phyloP scores from a whole-genome alignment of 2,888 invertebrate genomes.

The Rhamnusium bicolor region DNA sequence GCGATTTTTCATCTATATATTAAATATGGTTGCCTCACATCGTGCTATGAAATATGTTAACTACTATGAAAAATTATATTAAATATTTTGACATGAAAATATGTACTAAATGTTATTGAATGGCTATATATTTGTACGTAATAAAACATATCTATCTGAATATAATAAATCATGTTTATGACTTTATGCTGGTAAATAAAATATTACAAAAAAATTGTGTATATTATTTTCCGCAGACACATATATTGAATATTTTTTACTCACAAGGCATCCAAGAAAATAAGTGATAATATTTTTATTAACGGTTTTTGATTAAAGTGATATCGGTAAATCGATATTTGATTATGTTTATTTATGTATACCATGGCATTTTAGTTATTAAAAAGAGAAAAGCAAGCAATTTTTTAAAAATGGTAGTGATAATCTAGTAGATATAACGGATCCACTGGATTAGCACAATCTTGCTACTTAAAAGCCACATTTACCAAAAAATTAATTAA shows the following conservation, averaged over 20 bases:
- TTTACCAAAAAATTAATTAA: no score
- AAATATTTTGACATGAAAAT: constrained; percentile 13
- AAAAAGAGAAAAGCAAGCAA: no score
- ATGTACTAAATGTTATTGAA: constrained; percentile 12
- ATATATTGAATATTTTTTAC: constrained; percentile 10
- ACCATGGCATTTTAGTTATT: no score
- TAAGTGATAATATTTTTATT: no score
- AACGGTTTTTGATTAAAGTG: no score
- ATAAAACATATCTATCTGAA: constrained; percentile 29
- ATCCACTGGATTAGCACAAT: no score
- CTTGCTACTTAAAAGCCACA: no score
- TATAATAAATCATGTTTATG: constrained; percentile 21
- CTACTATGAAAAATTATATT: constrained; percentile 10
- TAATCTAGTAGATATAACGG: no score
- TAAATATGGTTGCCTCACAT: not conserved
- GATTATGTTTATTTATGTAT: no score
- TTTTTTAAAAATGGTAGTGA: no score
- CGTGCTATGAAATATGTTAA: not conserved
- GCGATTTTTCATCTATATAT: not conserved
- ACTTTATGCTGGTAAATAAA: constrained; percentile 27
- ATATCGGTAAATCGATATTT: no score
- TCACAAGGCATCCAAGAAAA: not conserved
- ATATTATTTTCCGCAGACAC: not conserved
- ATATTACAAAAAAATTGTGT: constrained; percentile 6
- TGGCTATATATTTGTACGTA: constrained; percentile 15